Base-by-base conservation (phyloP, 2,888 invertebrate genomes). In the Cosmorhoe ocellata region DNA sequence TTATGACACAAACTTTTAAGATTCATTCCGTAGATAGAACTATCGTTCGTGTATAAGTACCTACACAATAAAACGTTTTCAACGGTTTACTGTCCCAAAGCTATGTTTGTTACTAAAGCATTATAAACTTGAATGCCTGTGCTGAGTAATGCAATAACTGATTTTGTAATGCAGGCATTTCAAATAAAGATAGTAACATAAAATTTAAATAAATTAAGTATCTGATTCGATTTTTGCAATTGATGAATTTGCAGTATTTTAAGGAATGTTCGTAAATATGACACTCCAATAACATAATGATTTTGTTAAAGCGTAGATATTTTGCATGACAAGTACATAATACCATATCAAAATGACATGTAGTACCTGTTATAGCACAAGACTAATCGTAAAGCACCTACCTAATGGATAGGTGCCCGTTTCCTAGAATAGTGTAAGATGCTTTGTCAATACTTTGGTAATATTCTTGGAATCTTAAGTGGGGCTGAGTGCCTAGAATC, bases 1-100 rank as follows among this genome's bases (percentile, higher is more conserved):
- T 79, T 79, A 78, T 74, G 72, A 72, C 71, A 73, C 66, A 69
- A 74, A 74, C 71, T 76, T 73, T 75, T 69, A 63, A 70, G 71
- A 72, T 71, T 64, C 60, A 58, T 63, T 69, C 60, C 58, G 52
- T 55, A 64, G 70, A 74, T 71, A 69, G 64, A 63, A 63, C 59
- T 61, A 66, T 67, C 52, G 61, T 56, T 61, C 50, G 51, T 63
- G 53, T 56, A 56, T 52, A 54, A 58, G 51, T 54, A 55, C n/a
- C n/a, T n/a, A n/a, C 54, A 55, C 42, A 51, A 56, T 56, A 48
- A 45, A 56, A 56, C 32, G 48, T 57, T 61, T n/a, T 45, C 52
- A 51, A 57, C 49, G 33, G 46, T 37, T 52, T 55, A 49, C 48
- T 22, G 48, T 52, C 54, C 32, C 26, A 50, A 58, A 52, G 33